These are phyloP conservation scores for Coryphaenoides rupestris DNA, from an alignment of 2,113 vertebrate genomes.

Conservation along the genomic window DNA sequence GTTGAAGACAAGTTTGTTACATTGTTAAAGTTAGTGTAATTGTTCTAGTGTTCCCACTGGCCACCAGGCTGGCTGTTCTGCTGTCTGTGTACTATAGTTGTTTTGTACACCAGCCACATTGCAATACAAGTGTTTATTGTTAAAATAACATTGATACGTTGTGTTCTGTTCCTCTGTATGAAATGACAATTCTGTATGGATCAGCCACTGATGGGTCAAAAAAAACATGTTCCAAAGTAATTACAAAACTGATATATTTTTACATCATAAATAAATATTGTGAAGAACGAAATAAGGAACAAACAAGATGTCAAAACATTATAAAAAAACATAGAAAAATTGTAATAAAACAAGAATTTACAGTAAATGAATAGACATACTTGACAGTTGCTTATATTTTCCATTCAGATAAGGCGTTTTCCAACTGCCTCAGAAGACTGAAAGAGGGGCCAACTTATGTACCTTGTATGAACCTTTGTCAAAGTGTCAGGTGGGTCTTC, in stretches of 20 bases:
- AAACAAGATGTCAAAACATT: slow-evolving; percentile 46
- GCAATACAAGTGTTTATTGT: slow-evolving; percentile 69
- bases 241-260: slow-evolving; percentile 67
- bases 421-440: slow-evolving; percentile 18
- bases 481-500: slow-evolving; percentile 16
- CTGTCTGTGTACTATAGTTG: slow-evolving; percentile 1
- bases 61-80: too few relatives aligned
- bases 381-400: background rate
- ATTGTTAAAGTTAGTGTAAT: too few relatives aligned
- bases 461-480: slow-evolving; percentile 29
- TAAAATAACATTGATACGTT: slow-evolving; percentile 77
- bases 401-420: slow-evolving; percentile 26
- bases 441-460: slow-evolving; percentile 26
- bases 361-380: slow-evolving; percentile 15
- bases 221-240: slow-evolving; percentile 46
- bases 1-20: too few relatives aligned
- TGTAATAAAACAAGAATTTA: slow-evolving; percentile 39
- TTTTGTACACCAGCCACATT: slow-evolving; percentile 36
- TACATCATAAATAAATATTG: slow-evolving; percentile 78
- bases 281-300: slow-evolving; percentile 53
- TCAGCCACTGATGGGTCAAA: slow-evolving; percentile 57
- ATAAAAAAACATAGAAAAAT: slow-evolving; percentile 50
- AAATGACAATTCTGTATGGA: slow-evolving; percentile 46
- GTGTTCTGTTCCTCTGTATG: slow-evolving; percentile 59
- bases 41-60: too few relatives aligned